phyloP scores from a whole-genome alignment of 2,797 vertebrate genomes.

The Anableps anableps region DNA sequence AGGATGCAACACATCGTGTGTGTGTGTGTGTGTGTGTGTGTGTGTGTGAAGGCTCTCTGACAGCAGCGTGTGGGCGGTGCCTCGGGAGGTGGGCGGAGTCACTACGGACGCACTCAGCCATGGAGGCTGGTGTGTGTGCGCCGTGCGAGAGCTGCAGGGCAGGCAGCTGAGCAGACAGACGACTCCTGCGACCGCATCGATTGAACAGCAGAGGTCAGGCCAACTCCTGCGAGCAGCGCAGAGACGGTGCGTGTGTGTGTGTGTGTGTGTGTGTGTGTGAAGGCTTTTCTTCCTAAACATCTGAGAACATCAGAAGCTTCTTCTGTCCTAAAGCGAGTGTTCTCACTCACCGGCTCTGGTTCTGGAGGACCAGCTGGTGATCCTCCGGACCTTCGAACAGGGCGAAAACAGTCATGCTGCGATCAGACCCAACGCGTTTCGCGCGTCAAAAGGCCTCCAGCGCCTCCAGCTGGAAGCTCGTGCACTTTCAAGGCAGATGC shows the following conservation, averaged over 20 bases:
- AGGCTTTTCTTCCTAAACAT: not conserved
- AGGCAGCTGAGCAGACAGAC: conserved; percentile 62
- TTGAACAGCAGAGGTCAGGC: conserved; percentile 56
- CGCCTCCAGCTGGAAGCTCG: no score
- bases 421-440: no score
- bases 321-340: not conserved
- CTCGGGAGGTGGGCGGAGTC: conserved; percentile 48
- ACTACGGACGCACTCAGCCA: conserved; percentile 36
- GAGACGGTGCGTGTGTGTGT: not conserved
- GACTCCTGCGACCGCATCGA: conserved; percentile 62
- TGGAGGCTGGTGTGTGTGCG: conserved; percentile 23
- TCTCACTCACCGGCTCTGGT: not conserved
- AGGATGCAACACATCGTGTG: not conserved
- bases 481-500: no score
- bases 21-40: conserved; percentile 22
- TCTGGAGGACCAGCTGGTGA: not conserved
- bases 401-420: no score
- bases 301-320: not conserved
- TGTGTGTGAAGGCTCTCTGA: conserved; percentile 23
- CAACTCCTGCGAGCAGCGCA: conserved; percentile 30
- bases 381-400: not conserved
- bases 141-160: conserved; percentile 51
- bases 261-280: no score
- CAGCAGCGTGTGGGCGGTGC: conserved; percentile 45
- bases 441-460: no score